Conservation (phyloP, 2,113 vertebrate genomes). For the Labeo catla region DNA sequence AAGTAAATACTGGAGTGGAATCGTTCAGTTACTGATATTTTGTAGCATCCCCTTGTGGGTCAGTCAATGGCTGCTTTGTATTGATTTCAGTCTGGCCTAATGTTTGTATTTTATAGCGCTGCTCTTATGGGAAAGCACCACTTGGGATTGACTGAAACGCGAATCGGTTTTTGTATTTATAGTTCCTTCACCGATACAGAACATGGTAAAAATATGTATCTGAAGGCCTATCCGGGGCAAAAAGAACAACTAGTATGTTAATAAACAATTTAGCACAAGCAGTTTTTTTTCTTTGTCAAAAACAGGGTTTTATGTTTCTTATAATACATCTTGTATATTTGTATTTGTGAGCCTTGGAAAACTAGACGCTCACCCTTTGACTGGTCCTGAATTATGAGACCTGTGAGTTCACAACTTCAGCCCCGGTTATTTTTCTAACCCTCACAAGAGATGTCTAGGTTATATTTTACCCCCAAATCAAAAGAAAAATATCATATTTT, state of each 20-base stretch:
- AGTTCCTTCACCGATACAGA: conserved; percentile 15
- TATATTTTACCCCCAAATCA: background rate
- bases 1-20: background rate
- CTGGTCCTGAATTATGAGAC: conserved; percentile 65
- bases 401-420: conserved; percentile 61
- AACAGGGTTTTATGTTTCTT: conserved; percentile 66
- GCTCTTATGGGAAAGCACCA: conserved; percentile 16
- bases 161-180: conserved; percentile 25
- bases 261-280: conserved; percentile 64
- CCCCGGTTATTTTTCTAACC: conserved; percentile 49
- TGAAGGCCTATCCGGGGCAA: conserved; percentile 35
- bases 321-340: conserved; percentile 63
- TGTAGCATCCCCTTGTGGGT: conserved; percentile 28
- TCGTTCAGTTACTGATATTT: conserved; percentile 34
- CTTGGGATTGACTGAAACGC: background rate
- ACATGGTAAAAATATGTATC: conserved; percentile 17
- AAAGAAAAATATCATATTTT: background rate
- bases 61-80: conserved; percentile 30
- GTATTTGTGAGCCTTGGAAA: conserved; percentile 65
- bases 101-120: conserved; percentile 33
- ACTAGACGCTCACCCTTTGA: conserved; percentile 66
- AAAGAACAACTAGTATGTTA: conserved; percentile 9
- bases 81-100: conserved; percentile 27
- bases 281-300: conserved; percentile 60
- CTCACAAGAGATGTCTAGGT: conserved; percentile 17